These are phyloP conservation scores for Porites divaricata DNA, from an alignment of 92 coral and sea anemone genomes.

Conservation along the genomic window DNA sequence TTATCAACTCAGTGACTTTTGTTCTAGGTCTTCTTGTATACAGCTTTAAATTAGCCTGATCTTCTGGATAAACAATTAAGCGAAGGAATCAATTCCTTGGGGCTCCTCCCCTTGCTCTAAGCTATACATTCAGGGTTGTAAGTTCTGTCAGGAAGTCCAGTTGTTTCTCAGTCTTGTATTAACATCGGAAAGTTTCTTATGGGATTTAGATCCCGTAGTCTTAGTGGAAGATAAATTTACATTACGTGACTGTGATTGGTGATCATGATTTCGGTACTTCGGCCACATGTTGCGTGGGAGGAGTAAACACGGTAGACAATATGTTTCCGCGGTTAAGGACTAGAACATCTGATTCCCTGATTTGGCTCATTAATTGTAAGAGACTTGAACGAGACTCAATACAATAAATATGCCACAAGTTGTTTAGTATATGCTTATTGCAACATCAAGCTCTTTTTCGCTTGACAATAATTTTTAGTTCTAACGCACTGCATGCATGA, in stretches of 20 bases:
- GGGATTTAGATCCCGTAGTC: background rate
- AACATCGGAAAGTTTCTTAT: too few relatives aligned
- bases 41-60: too few relatives aligned
- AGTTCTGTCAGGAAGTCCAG: too few relatives aligned
- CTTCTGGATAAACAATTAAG: too few relatives aligned
- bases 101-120: too few relatives aligned
- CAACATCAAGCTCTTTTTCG: background rate
- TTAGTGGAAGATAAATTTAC: background rate
- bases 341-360: background rate
- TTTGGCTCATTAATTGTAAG: background rate
- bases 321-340: constrained; percentile 1
- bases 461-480: background rate
- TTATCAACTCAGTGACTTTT: background rate
- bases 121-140: too few relatives aligned
- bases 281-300: too few relatives aligned
- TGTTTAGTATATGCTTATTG: background rate
- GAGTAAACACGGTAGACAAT: background rate
- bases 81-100: too few relatives aligned
- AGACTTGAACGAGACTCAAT: constrained; percentile 9
- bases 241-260: too few relatives aligned
- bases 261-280: too few relatives aligned
- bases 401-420: background rate
- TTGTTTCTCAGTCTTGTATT: too few relatives aligned
- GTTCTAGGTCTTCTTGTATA: too few relatives aligned
- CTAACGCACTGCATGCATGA: background rate